Conservation (phyloP, 2,888 invertebrate species). For the Pristionchus japonicus region DNA sequence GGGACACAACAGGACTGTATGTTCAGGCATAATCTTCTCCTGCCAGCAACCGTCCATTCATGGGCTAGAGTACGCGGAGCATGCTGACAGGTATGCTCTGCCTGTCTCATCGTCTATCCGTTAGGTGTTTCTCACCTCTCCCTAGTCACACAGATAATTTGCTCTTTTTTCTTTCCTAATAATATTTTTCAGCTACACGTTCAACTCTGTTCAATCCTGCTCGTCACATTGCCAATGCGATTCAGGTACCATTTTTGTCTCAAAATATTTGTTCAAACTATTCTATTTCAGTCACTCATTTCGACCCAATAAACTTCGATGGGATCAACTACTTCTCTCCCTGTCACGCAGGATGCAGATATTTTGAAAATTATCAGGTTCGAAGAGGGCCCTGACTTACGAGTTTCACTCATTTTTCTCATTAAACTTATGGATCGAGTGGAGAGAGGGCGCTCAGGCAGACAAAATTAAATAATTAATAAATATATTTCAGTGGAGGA, state of each 20-base stretch:
- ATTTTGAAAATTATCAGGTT: slow-evolving; percentile 50
- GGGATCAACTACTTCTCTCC: slow-evolving; percentile 83
- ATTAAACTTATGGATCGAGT: no score
- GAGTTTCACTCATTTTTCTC: no score
- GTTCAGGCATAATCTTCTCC: slow-evolving; percentile 36
- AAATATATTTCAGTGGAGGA: slow-evolving; percentile 57
- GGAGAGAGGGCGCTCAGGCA: no score
- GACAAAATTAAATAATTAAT: no score
- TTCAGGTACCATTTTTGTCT: neutral
- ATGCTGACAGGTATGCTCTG: slow-evolving; percentile 15
- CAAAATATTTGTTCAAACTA: neutral
- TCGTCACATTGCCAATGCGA: slow-evolving; percentile 30
- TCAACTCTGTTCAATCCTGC: neutral
- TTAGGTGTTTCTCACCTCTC: no score
- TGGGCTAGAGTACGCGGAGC: slow-evolving; percentile 17
- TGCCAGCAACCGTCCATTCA: slow-evolving; percentile 36
- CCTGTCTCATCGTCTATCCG: no score
- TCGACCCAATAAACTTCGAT: slow-evolving; percentile 80
- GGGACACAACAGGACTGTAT: no score
- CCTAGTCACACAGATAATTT: no score
- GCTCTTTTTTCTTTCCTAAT: no score
- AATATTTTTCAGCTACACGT: slow-evolving; percentile 17
- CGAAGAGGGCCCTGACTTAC: no score
- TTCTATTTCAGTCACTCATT: slow-evolving; percentile 71
- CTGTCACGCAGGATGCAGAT: slow-evolving; percentile 83